A percentile compares a stretch with the other conserved stretches of the same genome.
These are phyloP conservation scores for Catharus minimus DNA, from an alignment of 2,113 vertebrate species.

Conservation along the genomic window DNA sequence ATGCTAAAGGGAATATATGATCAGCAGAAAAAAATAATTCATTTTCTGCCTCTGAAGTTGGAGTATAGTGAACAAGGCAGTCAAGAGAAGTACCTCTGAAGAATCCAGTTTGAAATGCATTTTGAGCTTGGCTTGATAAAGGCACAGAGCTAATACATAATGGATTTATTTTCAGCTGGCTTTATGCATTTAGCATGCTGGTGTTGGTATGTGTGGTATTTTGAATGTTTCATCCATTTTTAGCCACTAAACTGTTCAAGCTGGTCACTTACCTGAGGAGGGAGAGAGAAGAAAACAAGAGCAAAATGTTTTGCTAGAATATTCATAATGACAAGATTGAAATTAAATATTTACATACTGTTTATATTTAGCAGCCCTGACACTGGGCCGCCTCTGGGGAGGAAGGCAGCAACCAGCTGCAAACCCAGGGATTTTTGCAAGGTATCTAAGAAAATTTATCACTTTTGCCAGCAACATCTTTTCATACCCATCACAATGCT, in stretches of 20 bases:
- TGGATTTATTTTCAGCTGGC: slow-evolving; percentile 55
- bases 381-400: slow-evolving; percentile 1
- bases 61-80: slow-evolving; percentile 17
- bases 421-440: not conserved
- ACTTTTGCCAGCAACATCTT: not conserved
- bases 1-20: slow-evolving; percentile 45
- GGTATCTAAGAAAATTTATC: not conserved
- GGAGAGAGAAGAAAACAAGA: slow-evolving; percentile 6
- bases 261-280: slow-evolving; percentile 39
- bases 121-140: slow-evolving; percentile 51
- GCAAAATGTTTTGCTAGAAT: slow-evolving; percentile 65
- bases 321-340: slow-evolving; percentile 56
- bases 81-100: slow-evolving; percentile 28
- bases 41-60: slow-evolving; percentile 38
- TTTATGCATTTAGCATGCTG: slow-evolving; percentile 51
- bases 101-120: slow-evolving; percentile 31
- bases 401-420: not conserved
- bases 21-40: slow-evolving; percentile 1
- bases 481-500: not conserved
- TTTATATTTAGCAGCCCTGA: slow-evolving; percentile 30
- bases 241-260: slow-evolving; percentile 25
- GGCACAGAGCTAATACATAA: slow-evolving; percentile 61
- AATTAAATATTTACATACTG: slow-evolving; percentile 57
- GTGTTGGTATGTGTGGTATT: slow-evolving; percentile 2
- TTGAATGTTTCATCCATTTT: slow-evolving; percentile 40